Percentiles rank a stretch among this genome's conserved stretches.
These are phyloP conservation scores for Eupithecia abbreviata DNA, from an alignment of 2,888 invertebrate species.

Conservation along the genomic window DNA sequence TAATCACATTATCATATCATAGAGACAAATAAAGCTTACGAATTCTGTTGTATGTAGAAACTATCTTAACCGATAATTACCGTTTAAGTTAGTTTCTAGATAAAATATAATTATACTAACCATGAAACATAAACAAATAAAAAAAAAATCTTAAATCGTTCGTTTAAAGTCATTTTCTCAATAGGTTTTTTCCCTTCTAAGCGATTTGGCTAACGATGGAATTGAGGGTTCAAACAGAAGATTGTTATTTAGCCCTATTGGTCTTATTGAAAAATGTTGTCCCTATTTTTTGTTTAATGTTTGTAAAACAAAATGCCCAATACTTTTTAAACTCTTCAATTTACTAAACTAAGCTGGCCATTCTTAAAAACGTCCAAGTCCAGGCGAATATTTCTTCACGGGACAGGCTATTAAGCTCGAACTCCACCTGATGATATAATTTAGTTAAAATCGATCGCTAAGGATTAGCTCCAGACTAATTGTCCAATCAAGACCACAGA, in stretches of 20 bases:
- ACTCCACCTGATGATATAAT: constrained; percentile 73
- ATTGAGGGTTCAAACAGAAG: background rate
- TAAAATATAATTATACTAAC: too few relatives aligned
- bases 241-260: background rate
- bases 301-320: background rate
- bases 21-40: too few relatives aligned
- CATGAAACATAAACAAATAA: too few relatives aligned
- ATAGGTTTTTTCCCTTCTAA: background rate
- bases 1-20: too few relatives aligned
- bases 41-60: too few relatives aligned
- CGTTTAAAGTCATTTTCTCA: background rate
- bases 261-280: background rate
- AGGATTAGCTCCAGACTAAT: constrained; percentile 83
- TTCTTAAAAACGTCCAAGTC: constrained; percentile 33
- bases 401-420: constrained; percentile 45
- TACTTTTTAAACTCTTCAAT: constrained; percentile 30
- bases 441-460: constrained; percentile 74
- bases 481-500: constrained; percentile 85
- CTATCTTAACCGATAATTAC: too few relatives aligned
- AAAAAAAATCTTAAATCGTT: too few relatives aligned
- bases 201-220: background rate
- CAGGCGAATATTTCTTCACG: constrained; percentile 36
- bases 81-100: too few relatives aligned
- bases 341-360: constrained; percentile 29
- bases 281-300: background rate